Evolutionary conservation across 2,888 invertebrate species (phyloP).

Genomic region (Drosophila barbarae): DNA sequence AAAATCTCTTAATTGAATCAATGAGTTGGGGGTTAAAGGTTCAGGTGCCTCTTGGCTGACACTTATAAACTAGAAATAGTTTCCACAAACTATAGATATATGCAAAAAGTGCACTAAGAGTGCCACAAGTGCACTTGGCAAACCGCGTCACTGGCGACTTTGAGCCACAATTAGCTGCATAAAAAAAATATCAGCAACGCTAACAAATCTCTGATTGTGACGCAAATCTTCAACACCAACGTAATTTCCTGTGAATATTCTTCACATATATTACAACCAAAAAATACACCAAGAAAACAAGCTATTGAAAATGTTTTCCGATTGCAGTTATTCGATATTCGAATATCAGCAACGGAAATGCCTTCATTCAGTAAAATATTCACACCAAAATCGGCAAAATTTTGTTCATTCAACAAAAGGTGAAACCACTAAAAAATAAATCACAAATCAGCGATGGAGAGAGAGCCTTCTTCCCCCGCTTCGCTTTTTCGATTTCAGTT

Average conservation of each 20-base stretch:
- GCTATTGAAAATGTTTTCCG: slow-evolving; percentile 29
- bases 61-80: slow-evolving; percentile 14
- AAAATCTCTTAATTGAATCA: slow-evolving; percentile 21
- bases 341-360: slow-evolving; percentile 20
- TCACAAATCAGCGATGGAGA: slow-evolving; percentile 16
- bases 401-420: slow-evolving; percentile 57
- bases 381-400: slow-evolving; percentile 27
- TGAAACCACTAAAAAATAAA: slow-evolving; percentile 16
- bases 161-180: slow-evolving; percentile 44
- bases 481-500: slow-evolving; percentile 9
- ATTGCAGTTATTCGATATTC: slow-evolving; percentile 48
- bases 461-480: slow-evolving; percentile 18
- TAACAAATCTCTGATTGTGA: slow-evolving; percentile 18
- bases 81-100: not conserved
- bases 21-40: slow-evolving; percentile 1
- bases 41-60: slow-evolving; percentile 9
- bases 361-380: slow-evolving; percentile 40
- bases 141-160: slow-evolving; percentile 47
- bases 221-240: slow-evolving; percentile 26
- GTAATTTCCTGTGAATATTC: slow-evolving; percentile 28
- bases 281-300: too few species aligned
- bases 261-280: slow-evolving; percentile 1
- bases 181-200: slow-evolving; percentile 5
- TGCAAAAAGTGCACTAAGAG: slow-evolving; percentile 17
- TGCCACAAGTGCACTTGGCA: slow-evolving; percentile 27